Base-by-base conservation (phyloP, 2,797 vertebrate genomes). In the Chelmon rostratus region DNA sequence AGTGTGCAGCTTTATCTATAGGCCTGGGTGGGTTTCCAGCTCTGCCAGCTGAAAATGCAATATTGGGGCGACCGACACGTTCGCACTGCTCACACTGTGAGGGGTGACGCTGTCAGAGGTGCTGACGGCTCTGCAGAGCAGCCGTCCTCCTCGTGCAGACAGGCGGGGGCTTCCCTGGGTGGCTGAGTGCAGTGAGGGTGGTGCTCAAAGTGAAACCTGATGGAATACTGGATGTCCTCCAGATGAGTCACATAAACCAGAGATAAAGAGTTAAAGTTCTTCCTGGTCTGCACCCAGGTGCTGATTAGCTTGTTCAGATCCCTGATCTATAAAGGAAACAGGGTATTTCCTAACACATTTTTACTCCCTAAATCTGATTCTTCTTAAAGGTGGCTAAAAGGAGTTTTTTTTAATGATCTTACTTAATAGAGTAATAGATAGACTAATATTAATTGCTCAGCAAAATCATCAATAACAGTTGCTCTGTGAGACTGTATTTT, bases 1-100 rank as follows among this genome's bases (percentile, higher is more conserved):
- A 90, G 80, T 76, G 82, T 73, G 40, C 71, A 33, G 88, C 86
- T 85, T 89, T 77, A 85, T 87, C 79, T 85, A 52, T 65, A 79
- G 86, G 79, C 78, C 74, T 37, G 67, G 79, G 35, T 68, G 72
- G 59, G 69, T 79, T 83, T 86, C 61, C 38, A 81, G 79, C 72
- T 81, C 77, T 59, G 81, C 76, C 82, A 66, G 86, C 78, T 79
- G 77, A 62, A 84, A 83, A 86, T 28, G 50, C 66, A 90, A 82
- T 82, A 83, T 81, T 21, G 23, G 62, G 67, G 65, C 0, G 2
- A 28, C 67, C n/a, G 35, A 70, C 62, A 40, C 66, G 25, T 72
- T 73, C 15, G 11, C 65, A 25, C 63, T 13, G 52, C 53, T 62
- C 68, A 12, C 65, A 78, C 70, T 57, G 79, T 40, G 68, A 84